Base-by-base conservation (phyloP, 2,888 invertebrate genomes). In the Phortica okadai region DNA sequence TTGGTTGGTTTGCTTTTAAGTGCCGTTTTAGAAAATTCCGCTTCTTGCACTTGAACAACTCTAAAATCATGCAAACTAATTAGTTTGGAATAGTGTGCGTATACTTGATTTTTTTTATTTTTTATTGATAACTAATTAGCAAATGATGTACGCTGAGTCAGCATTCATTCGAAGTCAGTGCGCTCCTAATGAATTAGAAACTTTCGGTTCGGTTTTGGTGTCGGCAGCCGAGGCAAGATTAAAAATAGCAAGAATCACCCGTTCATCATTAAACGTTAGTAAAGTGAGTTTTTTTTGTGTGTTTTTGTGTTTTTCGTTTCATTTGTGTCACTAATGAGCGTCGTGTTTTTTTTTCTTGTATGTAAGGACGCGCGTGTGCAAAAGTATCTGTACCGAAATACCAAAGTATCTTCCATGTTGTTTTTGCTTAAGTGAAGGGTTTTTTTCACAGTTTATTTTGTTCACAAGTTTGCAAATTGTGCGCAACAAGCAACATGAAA, bases 291-390 rank as follows among this genome's bases (percentile, higher is more conserved):
- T 2, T 33, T 33, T 33, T 33, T 33, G 33, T 33, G 33, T 33
- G 33, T 33, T 33, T 33, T 33, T 5, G 69, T 45, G 6, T 70
- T 33, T 33, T 33, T 1, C 33, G 69, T 45, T 16, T 70, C 54
- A 70, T 70, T 70, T 54, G 50, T 70, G 50, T 70, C 33, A 87
- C 87, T 85, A 85, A 85, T 85, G 85, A 85, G 85, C 82, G 81
- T 80, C 83, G 82, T 82, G 33, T 33, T 33, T 33, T 33, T 33
- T 5, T 33, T 33, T 2, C 4, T 2, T 33, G 33, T 33, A 5
- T 33, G 33, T 33, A 33, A 33, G 33, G 0, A 4, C 33, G 33
- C 33, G 0, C 33, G 33, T 33, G 33, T 16, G 45, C n/a, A 45
- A 67, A 67, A 44, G 45, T 67, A 67, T 67, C 45, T 45, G 21